Conservation (phyloP, 2,113 vertebrate genomes). For the Erythrolamprus reginae region DNA sequence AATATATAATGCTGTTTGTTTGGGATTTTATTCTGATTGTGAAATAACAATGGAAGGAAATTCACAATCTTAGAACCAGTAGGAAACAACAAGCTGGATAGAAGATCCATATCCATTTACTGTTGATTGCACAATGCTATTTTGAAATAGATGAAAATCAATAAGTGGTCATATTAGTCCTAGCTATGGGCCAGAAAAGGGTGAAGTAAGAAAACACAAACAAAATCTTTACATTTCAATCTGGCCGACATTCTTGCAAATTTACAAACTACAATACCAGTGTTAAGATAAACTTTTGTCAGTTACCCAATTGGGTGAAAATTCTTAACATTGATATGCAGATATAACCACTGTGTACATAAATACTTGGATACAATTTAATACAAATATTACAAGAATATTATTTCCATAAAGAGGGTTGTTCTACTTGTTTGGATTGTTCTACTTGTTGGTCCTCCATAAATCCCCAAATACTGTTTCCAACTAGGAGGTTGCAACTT, state of each 20-base stretch:
- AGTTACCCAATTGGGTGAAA: background rate
- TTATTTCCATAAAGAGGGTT: background rate
- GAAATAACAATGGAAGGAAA: background rate
- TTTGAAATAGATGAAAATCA: background rate
- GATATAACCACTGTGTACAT: background rate
- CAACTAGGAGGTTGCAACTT: background rate
- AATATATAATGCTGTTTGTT: background rate
- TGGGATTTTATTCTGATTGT: background rate
- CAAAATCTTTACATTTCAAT: background rate
- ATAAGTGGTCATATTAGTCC: background rate
- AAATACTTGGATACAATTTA: background rate
- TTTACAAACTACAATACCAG: background rate
- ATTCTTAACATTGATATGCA: too few species aligned
- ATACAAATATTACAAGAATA: background rate
- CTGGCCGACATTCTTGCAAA: background rate
- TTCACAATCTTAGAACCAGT: background rate
- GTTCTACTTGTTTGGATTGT: background rate
- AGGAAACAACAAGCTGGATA: background rate
- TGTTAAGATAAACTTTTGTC: background rate
- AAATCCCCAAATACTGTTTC: background rate
- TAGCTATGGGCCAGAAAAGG: background rate
- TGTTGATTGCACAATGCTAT: background rate
- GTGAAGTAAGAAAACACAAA: background rate
- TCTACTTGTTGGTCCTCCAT: background rate
- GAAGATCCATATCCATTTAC: background rate